These are phyloP conservation scores for Pristionchus exspectatus DNA, from an alignment of 2,888 invertebrate species.

Conservation along the genomic window DNA sequence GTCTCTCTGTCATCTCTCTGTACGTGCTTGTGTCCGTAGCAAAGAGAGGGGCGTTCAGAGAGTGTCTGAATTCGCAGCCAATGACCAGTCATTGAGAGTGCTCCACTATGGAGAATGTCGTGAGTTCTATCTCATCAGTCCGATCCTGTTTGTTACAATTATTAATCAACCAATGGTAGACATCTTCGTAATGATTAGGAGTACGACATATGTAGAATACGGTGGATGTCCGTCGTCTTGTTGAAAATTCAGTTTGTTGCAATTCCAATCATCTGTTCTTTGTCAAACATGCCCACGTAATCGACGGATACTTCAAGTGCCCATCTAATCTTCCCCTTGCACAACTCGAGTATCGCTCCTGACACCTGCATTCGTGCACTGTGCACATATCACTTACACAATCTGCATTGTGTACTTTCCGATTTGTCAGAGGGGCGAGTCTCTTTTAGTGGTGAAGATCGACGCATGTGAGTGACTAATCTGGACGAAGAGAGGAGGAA, in stretches of 20 bases:
- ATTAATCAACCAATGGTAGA: too few species aligned
- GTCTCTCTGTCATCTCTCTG: conserved; percentile 66
- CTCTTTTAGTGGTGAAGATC: not conserved
- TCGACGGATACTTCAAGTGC: not conserved
- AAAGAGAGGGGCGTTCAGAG: not conserved
- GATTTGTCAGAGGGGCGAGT: conserved; percentile 14
- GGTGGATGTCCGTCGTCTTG: too few species aligned
- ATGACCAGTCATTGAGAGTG: conserved; percentile 56
- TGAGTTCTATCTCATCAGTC: too few species aligned
- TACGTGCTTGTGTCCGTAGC: conserved; percentile 25
- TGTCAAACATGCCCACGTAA: not conserved
- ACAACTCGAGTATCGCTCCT: conserved; percentile 12
- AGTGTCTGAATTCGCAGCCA: conserved; percentile 8
- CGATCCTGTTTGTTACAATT: too few species aligned
- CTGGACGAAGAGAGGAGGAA: not conserved
- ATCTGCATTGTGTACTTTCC: conserved; percentile 36
- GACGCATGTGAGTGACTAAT: conserved; percentile 37
- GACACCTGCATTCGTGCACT: conserved; percentile 5
- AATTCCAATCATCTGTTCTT: not conserved
- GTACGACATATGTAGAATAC: too few species aligned
- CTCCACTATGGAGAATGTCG: conserved; percentile 64
- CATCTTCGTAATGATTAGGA: too few species aligned
- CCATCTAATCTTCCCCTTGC: not conserved
- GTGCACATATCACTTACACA: conserved; percentile 42
- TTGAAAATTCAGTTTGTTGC: too few species aligned